phyloP scores from a whole-genome alignment of 2,113 vertebrate genomes.

The Pipa parva region DNA sequence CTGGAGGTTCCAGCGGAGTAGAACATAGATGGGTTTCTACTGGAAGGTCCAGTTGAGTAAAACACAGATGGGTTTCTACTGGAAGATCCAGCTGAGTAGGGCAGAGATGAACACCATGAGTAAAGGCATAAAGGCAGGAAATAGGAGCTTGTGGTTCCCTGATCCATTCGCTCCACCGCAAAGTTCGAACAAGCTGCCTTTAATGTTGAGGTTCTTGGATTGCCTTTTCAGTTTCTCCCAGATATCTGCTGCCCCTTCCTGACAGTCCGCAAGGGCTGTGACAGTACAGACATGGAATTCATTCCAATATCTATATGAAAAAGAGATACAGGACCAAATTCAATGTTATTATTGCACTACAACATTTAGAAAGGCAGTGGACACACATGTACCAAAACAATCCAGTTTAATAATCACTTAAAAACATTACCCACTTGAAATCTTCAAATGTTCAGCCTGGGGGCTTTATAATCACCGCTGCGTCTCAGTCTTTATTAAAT shows the following conservation, averaged over 20 bases:
- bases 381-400: too few species aligned
- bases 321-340: slow-evolving; percentile 51
- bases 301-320: slow-evolving; percentile 87
- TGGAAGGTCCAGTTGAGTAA: slow-evolving; percentile 7
- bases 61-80: slow-evolving; percentile 47
- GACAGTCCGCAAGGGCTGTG: slow-evolving; percentile 93
- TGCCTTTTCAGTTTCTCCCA: slow-evolving; percentile 98
- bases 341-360: too few species aligned
- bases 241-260: slow-evolving; percentile 91
- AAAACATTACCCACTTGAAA: too few species aligned
- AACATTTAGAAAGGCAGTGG: too few species aligned
- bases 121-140: slow-evolving; percentile 62
- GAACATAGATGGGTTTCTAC: too few species aligned
- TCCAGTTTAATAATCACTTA: too few species aligned
- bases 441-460: too few species aligned
- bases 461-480: too few species aligned
- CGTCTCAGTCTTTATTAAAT: too few species aligned
- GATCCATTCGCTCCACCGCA: slow-evolving; percentile 78
- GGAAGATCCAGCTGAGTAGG: slow-evolving; percentile 82
- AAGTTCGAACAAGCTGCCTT: slow-evolving; percentile 96
- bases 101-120: slow-evolving; percentile 73
- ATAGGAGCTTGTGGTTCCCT: slow-evolving; percentile 52
- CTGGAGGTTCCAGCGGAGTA: too few species aligned
- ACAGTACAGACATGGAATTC: slow-evolving; percentile 93
- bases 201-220: slow-evolving; percentile 92